phyloP scores from a whole-genome alignment of 2,797 vertebrate species.

The Anguilla megastoma region DNA sequence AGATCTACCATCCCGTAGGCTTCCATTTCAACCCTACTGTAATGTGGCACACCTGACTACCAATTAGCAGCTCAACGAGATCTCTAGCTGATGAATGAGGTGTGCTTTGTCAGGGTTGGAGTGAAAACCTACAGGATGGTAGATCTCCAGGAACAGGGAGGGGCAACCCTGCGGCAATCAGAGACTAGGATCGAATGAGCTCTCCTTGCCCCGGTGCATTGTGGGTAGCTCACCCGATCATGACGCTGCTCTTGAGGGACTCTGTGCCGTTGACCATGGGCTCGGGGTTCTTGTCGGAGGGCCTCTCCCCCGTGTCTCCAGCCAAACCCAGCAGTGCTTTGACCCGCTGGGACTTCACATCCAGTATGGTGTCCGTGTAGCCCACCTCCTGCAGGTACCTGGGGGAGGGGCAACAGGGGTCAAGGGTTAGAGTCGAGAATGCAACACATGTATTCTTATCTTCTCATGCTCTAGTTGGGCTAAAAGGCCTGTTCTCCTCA shows the following conservation, averaged over 20 bases:
- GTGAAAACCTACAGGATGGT: too few species aligned
- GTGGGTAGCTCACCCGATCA: conserved; percentile 78
- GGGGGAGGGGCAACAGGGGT: conserved; percentile 30
- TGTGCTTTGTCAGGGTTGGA: too few species aligned
- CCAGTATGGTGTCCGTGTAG: conserved; percentile 96
- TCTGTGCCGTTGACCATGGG: conserved; percentile 94
- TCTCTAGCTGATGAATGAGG: too few species aligned
- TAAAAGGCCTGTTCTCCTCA: too few species aligned
- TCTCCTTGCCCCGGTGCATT: neutral
- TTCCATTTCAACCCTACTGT: too few species aligned
- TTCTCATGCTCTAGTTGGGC: too few species aligned
- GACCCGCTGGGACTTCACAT: conserved; percentile 95
- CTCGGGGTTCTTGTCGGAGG: conserved; percentile 81
- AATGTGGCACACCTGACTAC: too few species aligned
- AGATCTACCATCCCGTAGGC: too few species aligned
- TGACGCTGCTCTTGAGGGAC: conserved; percentile 80
- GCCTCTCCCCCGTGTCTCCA: conserved; percentile 80
- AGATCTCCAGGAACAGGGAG: too few species aligned
- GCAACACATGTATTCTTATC: too few species aligned
- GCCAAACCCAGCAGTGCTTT: conserved; percentile 87
- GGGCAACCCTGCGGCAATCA: too few species aligned
- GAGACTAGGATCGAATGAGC: neutral
- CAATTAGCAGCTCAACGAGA: too few species aligned
- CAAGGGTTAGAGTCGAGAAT: neutral
- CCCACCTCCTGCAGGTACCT: conserved; percentile 98